These are phyloP conservation scores for Horisme vitalbata DNA, from an alignment of 2,888 invertebrate genomes.

Conservation along the genomic window DNA sequence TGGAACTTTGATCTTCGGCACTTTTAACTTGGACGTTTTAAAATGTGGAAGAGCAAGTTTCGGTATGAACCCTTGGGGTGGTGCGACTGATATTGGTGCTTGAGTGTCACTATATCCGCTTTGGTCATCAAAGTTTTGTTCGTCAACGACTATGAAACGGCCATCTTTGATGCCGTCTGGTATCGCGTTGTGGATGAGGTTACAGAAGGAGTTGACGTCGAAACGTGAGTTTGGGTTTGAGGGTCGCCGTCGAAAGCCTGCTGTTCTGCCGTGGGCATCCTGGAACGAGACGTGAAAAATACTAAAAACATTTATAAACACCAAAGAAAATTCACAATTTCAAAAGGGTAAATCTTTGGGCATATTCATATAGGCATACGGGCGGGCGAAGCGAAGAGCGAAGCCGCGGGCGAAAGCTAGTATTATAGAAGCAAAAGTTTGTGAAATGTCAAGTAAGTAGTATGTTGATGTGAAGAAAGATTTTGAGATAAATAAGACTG, in stretches of 20 bases:
- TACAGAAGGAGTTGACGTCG: constrained; percentile 62
- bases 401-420: too few species aligned
- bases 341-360: too few species aligned
- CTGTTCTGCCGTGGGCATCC: constrained; percentile 29
- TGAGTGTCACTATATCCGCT: constrained; percentile 54
- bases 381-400: too few species aligned
- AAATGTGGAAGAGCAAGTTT: constrained; percentile 41
- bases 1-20: constrained; percentile 56
- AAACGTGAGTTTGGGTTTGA: constrained; percentile 37
- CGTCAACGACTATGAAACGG: constrained; percentile 55
- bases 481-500: too few species aligned
- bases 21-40: constrained; percentile 48
- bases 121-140: constrained; percentile 61
- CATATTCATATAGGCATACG: too few species aligned
- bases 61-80: constrained; percentile 61
- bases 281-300: constrained; percentile 29
- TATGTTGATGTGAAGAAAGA: too few species aligned
- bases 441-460: too few species aligned
- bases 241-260: constrained; percentile 22
- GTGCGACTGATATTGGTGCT: constrained; percentile 51
- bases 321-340: too few species aligned
- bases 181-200: constrained; percentile 62
- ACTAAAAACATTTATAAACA: too few species aligned
- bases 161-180: constrained; percentile 67
- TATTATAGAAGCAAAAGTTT: too few species aligned